Evolutionary conservation across 2,797 vertebrate species (phyloP).

Genomic region (Garrulus glandarius): DNA sequence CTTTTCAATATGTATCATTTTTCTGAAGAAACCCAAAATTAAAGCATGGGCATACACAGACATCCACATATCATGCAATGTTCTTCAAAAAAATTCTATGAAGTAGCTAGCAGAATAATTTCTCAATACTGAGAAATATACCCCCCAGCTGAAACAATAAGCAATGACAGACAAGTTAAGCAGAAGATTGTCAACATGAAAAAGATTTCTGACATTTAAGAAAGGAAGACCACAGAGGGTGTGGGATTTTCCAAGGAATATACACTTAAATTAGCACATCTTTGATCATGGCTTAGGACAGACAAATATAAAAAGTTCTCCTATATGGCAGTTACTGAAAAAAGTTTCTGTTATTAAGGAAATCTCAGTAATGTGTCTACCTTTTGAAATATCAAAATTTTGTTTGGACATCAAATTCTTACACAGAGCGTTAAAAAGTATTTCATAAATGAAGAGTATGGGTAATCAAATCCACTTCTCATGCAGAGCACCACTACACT

Average conservation of each 20-base stretch:
- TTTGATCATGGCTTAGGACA: neutral
- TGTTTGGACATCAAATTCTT: neutral
- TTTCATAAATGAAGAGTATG: neutral
- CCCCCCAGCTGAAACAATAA: neutral
- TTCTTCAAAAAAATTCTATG: neutral
- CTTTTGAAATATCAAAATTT: neutral
- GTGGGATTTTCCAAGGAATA: neutral
- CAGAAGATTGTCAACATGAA: neutral
- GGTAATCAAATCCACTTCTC: neutral
- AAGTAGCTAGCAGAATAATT: neutral
- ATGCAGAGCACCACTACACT: neutral
- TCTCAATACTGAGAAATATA: neutral
- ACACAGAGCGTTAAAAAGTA: neutral
- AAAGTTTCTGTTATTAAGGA: neutral
- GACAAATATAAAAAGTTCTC: neutral
- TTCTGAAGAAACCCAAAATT: neutral
- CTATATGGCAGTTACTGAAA: neutral
- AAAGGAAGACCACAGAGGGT: neutral
- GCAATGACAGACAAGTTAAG: neutral
- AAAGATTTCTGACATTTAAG: neutral
- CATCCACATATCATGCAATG: neutral
- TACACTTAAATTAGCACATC: neutral
- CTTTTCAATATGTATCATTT: neutral
- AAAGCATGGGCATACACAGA: neutral
- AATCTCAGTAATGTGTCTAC: rapidly evolving